Evolutionary conservation across 2,113 vertebrate species (phyloP), one percentile per base, ranked within the genome.

Genomic region (Callaeas wilsoni): DNA sequence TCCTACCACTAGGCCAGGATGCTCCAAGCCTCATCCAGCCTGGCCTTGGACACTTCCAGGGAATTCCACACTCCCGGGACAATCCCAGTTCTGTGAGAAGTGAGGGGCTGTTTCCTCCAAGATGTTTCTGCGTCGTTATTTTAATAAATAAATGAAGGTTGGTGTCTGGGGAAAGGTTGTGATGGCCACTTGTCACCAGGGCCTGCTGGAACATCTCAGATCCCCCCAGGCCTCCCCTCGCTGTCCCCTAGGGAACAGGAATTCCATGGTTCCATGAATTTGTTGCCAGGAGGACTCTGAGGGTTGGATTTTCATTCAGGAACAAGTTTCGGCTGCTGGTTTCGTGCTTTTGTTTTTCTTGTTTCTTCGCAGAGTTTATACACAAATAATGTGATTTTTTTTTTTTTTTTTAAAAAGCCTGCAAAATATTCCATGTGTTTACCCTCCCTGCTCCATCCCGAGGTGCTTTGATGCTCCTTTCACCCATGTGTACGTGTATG

Each of bases 171-270:
- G 74, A 4, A 19, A 5, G 42, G 21, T 1, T 3, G 6, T 0
- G 50, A 1, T 32, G 78, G 19, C 32, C 18, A 0, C 42, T 30
- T 9, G 11, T 12, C 59, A 2, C 23, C 47, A 22, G n/a, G 26
- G 41, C 59, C 71, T 87, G 81, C 20, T 63, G 1, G 4, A 10
- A 8, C 62, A 23, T 4, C 50, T 16, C 7, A 33, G 44, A 4
- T 6, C 20, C 27, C 3, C 2, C 14, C 2, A 6, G 15, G 35
- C 64, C 29, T 71, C n/a, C 57, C 59, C 3, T 0, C 4, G 0
- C 13, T 12, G 35, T 32, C 46, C 63, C 44, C 84, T 55, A 7
- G 8, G 76, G 35, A 70, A 4, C 13, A 67, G 32, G 32, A 81
- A 50, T 65, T 41, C 63, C 4, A 2, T 32, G 32, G 26, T 22